Evolutionary conservation across 2,888 invertebrate species (phyloP).

Genomic region (Lasioglossum pauxillum): DNA sequence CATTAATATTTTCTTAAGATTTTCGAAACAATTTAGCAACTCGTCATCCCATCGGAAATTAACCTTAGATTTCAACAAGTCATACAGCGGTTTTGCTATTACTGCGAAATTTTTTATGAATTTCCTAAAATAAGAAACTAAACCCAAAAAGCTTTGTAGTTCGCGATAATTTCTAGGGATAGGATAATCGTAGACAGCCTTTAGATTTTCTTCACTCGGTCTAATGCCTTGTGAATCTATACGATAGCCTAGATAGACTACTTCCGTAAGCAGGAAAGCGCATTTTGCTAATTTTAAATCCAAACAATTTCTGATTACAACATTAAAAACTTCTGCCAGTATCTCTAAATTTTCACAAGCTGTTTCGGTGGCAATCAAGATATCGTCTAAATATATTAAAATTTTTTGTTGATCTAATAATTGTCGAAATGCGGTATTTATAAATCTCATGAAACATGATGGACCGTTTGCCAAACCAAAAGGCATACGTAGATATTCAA

Average conservation of each 20-base stretch:
- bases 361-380: not conserved
- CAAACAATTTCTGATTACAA: not conserved
- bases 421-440: not conserved
- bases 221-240: not conserved
- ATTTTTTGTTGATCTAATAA: not conserved
- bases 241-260: not conserved
- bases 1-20: slow-evolving; percentile 11
- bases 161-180: not conserved
- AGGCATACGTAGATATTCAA: slow-evolving; percentile 9
- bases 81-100: slow-evolving; percentile 15
- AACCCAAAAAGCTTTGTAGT: not conserved
- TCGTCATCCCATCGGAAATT: slow-evolving; percentile 4
- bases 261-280: not conserved
- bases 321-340: not conserved
- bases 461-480: not conserved
- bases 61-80: slow-evolving; percentile 6
- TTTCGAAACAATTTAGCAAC: slow-evolving; percentile 7
- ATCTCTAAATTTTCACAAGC: not conserved
- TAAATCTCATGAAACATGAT: not conserved
- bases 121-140: not conserved
- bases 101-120: slow-evolving; percentile 21
- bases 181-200: not conserved
- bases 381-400: not conserved
- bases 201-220: not conserved
- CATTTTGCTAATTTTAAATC: not conserved